Percentiles rank a stretch among this genome's conserved stretches.
Conservation (phyloP, 2,113 vertebrate genomes). For the Odocoileus hemionus region DNA sequence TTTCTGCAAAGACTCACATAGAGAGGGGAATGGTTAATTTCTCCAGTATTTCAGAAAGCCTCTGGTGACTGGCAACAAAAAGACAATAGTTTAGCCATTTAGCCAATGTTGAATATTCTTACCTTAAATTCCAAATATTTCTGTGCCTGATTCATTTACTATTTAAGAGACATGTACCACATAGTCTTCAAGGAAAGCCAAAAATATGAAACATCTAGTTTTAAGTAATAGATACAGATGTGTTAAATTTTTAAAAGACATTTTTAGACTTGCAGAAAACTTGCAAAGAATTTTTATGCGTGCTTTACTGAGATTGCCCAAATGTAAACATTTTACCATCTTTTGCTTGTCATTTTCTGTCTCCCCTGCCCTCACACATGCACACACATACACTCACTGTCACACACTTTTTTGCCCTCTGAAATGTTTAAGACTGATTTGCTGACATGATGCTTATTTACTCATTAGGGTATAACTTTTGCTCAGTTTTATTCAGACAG, state of each 20-base stretch:
- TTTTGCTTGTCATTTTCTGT: neutral
- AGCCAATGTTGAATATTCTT: neutral
- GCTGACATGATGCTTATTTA: neutral
- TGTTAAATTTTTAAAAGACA: neutral
- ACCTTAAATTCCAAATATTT: neutral
- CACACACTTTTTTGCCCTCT: neutral
- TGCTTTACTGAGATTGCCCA: neutral
- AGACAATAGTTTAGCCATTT: neutral
- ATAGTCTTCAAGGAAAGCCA: neutral
- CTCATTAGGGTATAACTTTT: neutral
- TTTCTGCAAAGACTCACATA: neutral
- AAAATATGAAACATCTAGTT: neutral
- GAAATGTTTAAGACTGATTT: neutral
- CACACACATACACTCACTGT: neutral
- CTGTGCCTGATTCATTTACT: neutral
- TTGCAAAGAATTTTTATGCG: neutral
- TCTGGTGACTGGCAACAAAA: neutral
- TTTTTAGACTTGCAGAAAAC: neutral
- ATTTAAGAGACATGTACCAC: neutral
- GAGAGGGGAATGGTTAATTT: neutral
- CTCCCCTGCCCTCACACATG: neutral
- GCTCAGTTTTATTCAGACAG: neutral
- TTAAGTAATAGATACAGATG: neutral
- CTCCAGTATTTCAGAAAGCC: neutral
- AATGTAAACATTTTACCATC: neutral